These are phyloP conservation scores for Atrichornis clamosus DNA, from an alignment of 2,113 vertebrate species.

Conservation along the genomic window DNA sequence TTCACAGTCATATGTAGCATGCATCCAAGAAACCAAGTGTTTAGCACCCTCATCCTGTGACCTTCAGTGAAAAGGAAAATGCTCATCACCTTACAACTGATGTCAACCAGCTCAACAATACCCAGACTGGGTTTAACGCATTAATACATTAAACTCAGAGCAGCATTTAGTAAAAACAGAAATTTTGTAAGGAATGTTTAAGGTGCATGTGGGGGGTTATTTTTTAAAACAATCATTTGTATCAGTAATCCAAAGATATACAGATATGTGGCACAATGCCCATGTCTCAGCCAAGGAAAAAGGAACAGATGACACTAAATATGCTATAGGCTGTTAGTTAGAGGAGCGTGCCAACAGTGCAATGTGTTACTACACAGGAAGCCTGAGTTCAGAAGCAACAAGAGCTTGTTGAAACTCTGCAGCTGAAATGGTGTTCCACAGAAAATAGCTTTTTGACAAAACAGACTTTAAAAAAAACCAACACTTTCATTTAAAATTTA, in stretches of 20 bases:
- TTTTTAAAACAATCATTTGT: conserved; percentile 32
- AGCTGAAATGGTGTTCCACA: neutral
- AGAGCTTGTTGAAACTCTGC: conserved; percentile 18
- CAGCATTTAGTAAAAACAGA: neutral
- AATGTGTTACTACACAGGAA: conserved; percentile 27
- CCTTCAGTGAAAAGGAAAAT: neutral
- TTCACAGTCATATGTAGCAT: neutral
- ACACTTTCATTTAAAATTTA: neutral
- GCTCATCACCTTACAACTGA: neutral
- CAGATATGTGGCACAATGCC: conserved; percentile 2
- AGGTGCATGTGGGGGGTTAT: neutral
- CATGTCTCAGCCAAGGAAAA: neutral
- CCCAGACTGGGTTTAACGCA: neutral
- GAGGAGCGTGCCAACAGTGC: neutral
- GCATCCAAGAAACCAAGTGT: neutral
- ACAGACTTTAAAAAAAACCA: neutral
- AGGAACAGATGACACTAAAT: conserved; percentile 57
- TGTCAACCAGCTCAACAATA: neutral
- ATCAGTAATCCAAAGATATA: neutral
- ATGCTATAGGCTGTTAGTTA: conserved; percentile 27
- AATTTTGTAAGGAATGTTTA: conserved; percentile 5
- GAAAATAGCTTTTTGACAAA: neutral
- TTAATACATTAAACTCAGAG: neutral
- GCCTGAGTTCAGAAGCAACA: conserved; percentile 40
- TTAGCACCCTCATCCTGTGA: neutral